Percentiles rank a stretch among this genome's conserved stretches.
phyloP scores from a whole-genome alignment of 2,888 invertebrate species.

The Pseudococcus longispinus region DNA sequence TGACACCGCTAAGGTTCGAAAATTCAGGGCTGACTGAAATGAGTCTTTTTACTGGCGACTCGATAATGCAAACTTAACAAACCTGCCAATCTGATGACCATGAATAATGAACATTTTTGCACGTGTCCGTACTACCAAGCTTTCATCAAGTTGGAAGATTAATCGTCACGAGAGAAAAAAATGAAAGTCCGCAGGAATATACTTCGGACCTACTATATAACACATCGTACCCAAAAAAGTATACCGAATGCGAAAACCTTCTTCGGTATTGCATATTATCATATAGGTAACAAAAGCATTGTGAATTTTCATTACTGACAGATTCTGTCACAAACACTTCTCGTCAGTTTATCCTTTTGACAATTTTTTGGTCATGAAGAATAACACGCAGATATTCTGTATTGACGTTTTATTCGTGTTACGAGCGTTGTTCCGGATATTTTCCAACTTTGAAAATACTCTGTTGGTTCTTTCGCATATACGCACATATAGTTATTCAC shows the following conservation, averaged over 20 bases:
- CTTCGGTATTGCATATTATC: not conserved
- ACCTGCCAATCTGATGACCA: slow-evolving; percentile 28
- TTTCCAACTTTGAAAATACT: slow-evolving; percentile 5
- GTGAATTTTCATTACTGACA: slow-evolving; percentile 10
- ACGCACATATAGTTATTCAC: not conserved
- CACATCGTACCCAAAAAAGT: not conserved
- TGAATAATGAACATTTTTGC: slow-evolving; percentile 24
- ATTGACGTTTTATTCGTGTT: not conserved
- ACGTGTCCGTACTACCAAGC: not conserved
- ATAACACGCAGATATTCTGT: slow-evolving; percentile 15
- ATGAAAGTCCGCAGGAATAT: not conserved
- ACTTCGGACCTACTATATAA: not conserved
- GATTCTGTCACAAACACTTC: slow-evolving; percentile 31
- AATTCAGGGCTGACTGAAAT: not conserved
- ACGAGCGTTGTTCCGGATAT: slow-evolving; percentile 9
- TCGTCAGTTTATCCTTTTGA: slow-evolving; percentile 2
- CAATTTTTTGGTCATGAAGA: slow-evolving; percentile 34
- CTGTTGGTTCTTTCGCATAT: not conserved
- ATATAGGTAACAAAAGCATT: slow-evolving; percentile 14
- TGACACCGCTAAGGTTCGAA: not conserved
- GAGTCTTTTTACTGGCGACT: not conserved
- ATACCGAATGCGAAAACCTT: not conserved
- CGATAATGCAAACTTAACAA: slow-evolving; percentile 12
- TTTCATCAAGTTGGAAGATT: slow-evolving; percentile 19
- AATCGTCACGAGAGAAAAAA: slow-evolving; percentile 14